A percentile compares a stretch with the other conserved stretches of the same genome.
Evolutionary conservation across 2,888 invertebrate genomes (phyloP).

Genomic region (Nomada fabriciana): DNA sequence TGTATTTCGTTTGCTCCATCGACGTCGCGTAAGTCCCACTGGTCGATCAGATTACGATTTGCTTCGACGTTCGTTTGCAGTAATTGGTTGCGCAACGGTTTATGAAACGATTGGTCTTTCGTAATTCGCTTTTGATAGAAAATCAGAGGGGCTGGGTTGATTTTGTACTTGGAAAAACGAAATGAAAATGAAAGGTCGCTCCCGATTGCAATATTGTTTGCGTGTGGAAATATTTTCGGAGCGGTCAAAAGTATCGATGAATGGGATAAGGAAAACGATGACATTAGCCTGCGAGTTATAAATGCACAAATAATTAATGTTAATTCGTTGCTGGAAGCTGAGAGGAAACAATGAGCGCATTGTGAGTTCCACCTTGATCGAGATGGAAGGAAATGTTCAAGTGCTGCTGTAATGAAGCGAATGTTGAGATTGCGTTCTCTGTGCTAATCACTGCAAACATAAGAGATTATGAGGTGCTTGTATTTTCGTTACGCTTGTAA

Average conservation of each 20-base stretch:
- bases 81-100: background rate
- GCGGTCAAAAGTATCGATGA: background rate
- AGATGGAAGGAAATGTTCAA: conserved; percentile 28
- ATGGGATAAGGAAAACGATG: background rate
- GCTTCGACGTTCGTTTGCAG: background rate
- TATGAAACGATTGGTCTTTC: background rate
- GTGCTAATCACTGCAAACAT: conserved; percentile 16
- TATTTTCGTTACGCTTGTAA: conserved; percentile 12
- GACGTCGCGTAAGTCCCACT: background rate
- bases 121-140: too few relatives aligned
- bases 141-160: too few relatives aligned
- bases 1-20: background rate
- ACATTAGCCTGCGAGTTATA: background rate
- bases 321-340: conserved; percentile 21
- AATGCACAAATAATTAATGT: conserved; percentile 6
- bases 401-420: conserved; percentile 27
- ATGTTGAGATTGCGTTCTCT: conserved; percentile 19
- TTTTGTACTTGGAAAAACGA: too few relatives aligned
- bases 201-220: background rate
- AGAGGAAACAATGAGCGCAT: conserved; percentile 22
- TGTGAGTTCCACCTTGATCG: conserved; percentile 37
- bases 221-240: background rate
- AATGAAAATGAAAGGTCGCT: too few relatives aligned
- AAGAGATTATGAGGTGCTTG: background rate
- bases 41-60: background rate